These are phyloP conservation scores for Erpornis zantholeuca DNA, from an alignment of 2,113 vertebrate genomes.

Conservation along the genomic window DNA sequence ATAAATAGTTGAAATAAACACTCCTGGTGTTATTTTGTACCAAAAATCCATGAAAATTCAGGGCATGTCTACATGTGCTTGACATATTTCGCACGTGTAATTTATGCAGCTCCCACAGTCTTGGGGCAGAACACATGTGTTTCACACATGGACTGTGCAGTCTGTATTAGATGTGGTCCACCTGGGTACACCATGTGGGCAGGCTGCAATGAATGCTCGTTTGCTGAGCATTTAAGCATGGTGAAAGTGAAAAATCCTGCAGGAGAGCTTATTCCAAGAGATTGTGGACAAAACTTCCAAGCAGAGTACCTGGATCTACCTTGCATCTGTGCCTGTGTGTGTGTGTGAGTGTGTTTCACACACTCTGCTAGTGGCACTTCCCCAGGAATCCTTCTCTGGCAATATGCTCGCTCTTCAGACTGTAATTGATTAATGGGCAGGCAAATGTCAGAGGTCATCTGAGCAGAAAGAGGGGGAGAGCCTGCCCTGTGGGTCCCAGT, in stretches of 20 bases:
- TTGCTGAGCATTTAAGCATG: neutral
- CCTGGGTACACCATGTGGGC: constrained; percentile 1
- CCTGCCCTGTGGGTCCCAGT: neutral
- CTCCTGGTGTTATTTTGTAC: neutral
- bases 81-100: constrained; percentile 70
- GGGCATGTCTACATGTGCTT: constrained; percentile 66
- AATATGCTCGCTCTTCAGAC: neutral
- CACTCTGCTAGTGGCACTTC: neutral
- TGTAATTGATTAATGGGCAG: neutral
- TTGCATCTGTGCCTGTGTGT: neutral
- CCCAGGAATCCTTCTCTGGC: neutral
- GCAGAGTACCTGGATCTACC: neutral
- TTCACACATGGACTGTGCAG: constrained; percentile 72
- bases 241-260: neutral
- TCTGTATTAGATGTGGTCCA: constrained; percentile 66
- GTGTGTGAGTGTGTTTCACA: neutral
- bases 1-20: constrained; percentile 10
- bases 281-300: neutral
- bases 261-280: neutral
- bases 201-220: neutral
- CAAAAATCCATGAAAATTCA: constrained; percentile 58
- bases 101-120: constrained; percentile 70
- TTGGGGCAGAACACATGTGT: constrained; percentile 66
- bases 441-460: neutral
- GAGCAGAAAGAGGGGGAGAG: neutral